phyloP scores from a whole-genome alignment of 64 coral and sea anemone genomes.

The Dendrophyllia cribrosa region DNA sequence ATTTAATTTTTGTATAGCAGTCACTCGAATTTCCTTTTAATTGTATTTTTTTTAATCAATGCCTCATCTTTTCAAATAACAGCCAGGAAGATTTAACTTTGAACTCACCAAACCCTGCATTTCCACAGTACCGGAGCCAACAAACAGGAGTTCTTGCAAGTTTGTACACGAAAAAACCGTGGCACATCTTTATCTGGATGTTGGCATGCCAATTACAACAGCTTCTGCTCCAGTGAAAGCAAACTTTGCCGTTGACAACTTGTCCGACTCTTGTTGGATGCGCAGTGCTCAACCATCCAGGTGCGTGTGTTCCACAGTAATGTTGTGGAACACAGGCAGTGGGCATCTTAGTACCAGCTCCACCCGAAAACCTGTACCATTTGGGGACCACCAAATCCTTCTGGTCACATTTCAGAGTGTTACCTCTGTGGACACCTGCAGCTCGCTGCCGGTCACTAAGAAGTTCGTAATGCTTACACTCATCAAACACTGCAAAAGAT shows the following conservation, averaged over 20 bases:
- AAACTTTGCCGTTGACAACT: constrained; percentile 19
- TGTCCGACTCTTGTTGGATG: constrained; percentile 23
- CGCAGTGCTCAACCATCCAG: not conserved
- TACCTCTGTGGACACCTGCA: constrained; percentile 23
- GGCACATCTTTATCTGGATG: constrained; percentile 18
- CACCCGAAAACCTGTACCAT: constrained; percentile 69
- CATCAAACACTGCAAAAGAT: constrained; percentile 2
- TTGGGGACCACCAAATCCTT: constrained; percentile 1
- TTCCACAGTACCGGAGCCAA: constrained; percentile 30
- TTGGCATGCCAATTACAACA: constrained; percentile 16
- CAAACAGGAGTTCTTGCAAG: constrained; percentile 11
- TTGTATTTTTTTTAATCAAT: too few species aligned
- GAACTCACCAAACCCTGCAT: constrained; percentile 33
- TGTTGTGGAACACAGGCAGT: constrained; percentile 49
- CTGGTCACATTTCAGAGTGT: constrained; percentile 39
- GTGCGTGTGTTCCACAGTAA: constrained; percentile 40
- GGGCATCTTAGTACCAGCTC: constrained; percentile 36
- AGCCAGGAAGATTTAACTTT: too few species aligned
- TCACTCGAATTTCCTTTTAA: too few species aligned
- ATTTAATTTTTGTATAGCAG: too few species aligned
- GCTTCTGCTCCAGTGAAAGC: constrained; percentile 10
- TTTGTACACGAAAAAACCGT: constrained; percentile 23
- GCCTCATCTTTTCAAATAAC: too few species aligned
- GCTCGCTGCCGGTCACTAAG: constrained; percentile 16
- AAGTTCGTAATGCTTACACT: constrained; percentile 15